phyloP scores from a whole-genome alignment of 2,113 vertebrate genomes.

The Chrysochloris asiatica region DNA sequence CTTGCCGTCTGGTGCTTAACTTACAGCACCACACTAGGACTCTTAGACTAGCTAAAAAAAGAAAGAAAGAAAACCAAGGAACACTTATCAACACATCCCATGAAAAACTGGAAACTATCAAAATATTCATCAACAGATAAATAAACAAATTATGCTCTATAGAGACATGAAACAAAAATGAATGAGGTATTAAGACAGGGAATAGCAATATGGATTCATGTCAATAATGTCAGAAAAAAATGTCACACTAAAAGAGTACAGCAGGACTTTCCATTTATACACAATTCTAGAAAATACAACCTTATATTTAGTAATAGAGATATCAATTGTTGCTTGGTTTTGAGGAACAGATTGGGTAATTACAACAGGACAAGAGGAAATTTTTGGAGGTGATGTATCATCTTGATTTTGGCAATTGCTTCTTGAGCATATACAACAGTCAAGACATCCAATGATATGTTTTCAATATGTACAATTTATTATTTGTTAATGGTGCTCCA shows the following conservation, averaged over 20 bases:
- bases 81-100: no score
- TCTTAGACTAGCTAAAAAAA: no score
- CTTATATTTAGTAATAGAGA: background rate
- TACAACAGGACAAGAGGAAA: background rate
- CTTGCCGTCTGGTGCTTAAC: no score
- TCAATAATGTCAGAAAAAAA: no score
- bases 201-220: no score
- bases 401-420: conserved; percentile 6
- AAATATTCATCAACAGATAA: no score
- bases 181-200: no score
- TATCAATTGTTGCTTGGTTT: background rate
- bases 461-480: background rate
- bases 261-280: background rate
- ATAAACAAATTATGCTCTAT: no score
- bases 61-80: no score
- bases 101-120: no score
- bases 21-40: no score
- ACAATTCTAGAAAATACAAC: conserved; percentile 32
- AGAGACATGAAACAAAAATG: no score
- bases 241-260: background rate
- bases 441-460: conserved; percentile 13
- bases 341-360: background rate
- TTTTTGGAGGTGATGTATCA: background rate
- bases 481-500: background rate
- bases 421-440: background rate